Percentiles rank a stretch among this genome's conserved stretches.
Conservation (phyloP, 2,797 vertebrate species). For the Artibeus jamaicensis region DNA sequence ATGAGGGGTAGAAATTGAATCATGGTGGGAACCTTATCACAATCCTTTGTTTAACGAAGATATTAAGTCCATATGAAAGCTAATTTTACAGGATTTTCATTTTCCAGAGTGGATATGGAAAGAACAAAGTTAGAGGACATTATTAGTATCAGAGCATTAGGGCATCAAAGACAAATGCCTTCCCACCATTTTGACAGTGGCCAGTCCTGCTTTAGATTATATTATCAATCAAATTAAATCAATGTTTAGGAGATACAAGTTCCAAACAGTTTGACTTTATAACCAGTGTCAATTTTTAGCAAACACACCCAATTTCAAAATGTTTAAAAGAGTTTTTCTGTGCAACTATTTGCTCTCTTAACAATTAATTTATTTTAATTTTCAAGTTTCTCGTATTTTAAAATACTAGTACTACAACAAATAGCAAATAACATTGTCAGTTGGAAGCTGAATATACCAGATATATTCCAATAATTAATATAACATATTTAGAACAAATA, state of each 20-base stretch:
- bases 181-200: background rate
- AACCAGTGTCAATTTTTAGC: background rate
- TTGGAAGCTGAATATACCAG: background rate
- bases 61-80: background rate
- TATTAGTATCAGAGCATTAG: background rate
- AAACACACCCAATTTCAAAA: background rate
- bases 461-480: background rate
- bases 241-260: background rate
- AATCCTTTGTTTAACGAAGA: background rate
- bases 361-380: background rate
- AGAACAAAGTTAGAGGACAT: background rate
- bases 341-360: background rate
- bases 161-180: background rate
- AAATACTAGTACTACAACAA: background rate
- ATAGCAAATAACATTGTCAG: background rate
- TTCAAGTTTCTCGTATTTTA: conserved; percentile 5
- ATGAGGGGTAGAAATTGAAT: background rate
- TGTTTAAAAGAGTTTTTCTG: background rate
- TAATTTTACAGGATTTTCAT: background rate
- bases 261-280: background rate
- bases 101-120: background rate
- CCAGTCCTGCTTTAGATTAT: background rate
- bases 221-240: conserved; percentile 26
- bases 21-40: background rate
- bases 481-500: background rate